Evolutionary conservation across 2,888 invertebrate species (phyloP).

Genomic region (Gisinianus flammeolus): DNA sequence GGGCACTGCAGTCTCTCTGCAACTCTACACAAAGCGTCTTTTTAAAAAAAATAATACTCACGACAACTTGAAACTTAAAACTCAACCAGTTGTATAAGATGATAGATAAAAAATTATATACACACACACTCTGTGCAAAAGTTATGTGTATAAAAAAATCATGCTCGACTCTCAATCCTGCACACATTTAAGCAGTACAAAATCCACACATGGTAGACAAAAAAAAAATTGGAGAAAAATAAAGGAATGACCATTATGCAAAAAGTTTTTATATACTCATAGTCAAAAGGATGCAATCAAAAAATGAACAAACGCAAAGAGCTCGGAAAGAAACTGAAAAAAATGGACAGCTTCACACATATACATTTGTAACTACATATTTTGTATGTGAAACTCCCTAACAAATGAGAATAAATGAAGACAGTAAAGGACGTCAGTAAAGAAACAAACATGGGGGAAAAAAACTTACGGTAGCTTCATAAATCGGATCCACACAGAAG

Average conservation of each 20-base stretch:
- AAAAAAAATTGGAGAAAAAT: no score
- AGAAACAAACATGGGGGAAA: no score
- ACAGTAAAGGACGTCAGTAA: neutral
- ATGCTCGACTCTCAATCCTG: no score
- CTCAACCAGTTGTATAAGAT: neutral
- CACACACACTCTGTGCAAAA: no score
- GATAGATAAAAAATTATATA: neutral
- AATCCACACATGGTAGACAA: no score
- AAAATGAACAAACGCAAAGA: no score
- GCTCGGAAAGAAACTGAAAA: neutral
- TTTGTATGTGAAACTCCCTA: no score
- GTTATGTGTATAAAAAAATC: neutral
- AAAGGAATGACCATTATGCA: no score
- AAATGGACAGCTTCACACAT: neutral
- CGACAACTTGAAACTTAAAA: neutral
- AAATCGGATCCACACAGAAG: conserved; percentile 82
- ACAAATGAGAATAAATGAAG: conserved; percentile 12
- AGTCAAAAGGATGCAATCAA: neutral
- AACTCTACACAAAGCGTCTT: neutral
- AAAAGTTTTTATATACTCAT: no score
- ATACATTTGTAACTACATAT: no score
- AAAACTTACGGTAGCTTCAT: conserved; percentile 72
- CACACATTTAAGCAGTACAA: no score
- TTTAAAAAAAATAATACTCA: neutral
- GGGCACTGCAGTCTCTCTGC: neutral